A percentile compares a stretch with the other conserved stretches of the same genome.
Evolutionary conservation across 1,140 invertebrate genomes (phyloP).

Genomic region (Chionoecetes opilio): DNA sequence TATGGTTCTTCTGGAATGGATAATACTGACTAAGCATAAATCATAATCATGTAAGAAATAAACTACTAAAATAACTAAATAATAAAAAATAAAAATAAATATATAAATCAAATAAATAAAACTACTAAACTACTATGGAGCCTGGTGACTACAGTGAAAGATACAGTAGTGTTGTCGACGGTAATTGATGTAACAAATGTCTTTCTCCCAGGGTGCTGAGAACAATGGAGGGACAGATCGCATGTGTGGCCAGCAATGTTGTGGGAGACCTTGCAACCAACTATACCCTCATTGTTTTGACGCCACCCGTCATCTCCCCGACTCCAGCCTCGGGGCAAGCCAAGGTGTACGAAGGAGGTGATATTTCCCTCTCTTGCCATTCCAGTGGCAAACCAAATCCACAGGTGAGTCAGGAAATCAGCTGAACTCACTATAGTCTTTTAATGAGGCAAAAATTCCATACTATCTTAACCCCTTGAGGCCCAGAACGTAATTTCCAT

Average conservation of each 20-base stretch:
- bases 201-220: slow-evolving; percentile 51
- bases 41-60: too few relatives aligned
- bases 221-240: slow-evolving; percentile 14
- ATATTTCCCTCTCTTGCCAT: slow-evolving; percentile 50
- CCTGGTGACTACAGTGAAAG: too few relatives aligned
- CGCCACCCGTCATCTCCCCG: slow-evolving; percentile 58
- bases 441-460: too few relatives aligned
- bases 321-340: slow-evolving; percentile 35
- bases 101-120: too few relatives aligned
- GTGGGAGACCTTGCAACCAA: slow-evolving; percentile 55
- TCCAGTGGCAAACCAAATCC: slow-evolving; percentile 45
- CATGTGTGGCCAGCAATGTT: slow-evolving; percentile 59
- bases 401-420: slow-evolving; percentile 44
- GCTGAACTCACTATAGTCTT: neutral
- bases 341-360: slow-evolving; percentile 53
- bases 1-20: too few relatives aligned
- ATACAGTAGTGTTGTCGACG: too few relatives aligned
- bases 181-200: neutral
- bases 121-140: too few relatives aligned
- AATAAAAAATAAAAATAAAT: too few relatives aligned
- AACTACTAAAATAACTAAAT: too few relatives aligned
- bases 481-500: too few relatives aligned
- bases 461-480: too few relatives aligned
- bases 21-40: too few relatives aligned
- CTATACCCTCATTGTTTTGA: slow-evolving; percentile 63